Evolutionary conservation across 2,113 vertebrate species (phyloP), one percentile per base, ranked within the genome.

Genomic region (Apaloderma vittatum): DNA sequence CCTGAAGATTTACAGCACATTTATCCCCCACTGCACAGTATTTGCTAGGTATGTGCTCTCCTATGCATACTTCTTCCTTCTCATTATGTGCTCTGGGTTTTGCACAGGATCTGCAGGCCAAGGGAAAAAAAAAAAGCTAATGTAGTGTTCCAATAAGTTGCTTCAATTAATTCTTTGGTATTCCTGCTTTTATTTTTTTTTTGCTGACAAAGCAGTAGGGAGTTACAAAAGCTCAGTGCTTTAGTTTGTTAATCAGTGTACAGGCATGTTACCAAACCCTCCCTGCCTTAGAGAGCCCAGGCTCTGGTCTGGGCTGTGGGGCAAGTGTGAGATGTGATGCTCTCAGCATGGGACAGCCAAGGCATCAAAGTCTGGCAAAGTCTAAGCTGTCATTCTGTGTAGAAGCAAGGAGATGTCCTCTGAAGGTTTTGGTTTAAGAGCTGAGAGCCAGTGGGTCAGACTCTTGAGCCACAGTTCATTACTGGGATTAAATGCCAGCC

Each of bases 181-280:
- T 67, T 79, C 15, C 45, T 75, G 32, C 37, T 85, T 80, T 74
- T 73, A 20, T 86, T 83, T 87, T 45, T 67, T 91, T 46, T 40
- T 48, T 90, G 52, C 40, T 86, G 57, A 61, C 19, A 11, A 32
- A 48, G 78, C 45, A 76, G 37, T 43, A 72, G n/a, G 3, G 9
- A 73, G 13, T 83, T 32, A 34, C 49, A 57, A 32, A 79, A 86
- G 40, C 49, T 68, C 49, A 72, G 34, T 52, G 67, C 19, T 77
- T 68, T 65, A 29, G 57, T 86, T 83, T 91, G 37, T 63, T 82
- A 40, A 48, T 86, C 43, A 30, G 46, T 22, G n/a, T n/a, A 45
- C 8, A 54, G 70, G 37, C 22, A 2, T 32, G n/a, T 59, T 34
- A 63, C 27, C 45, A 90, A 90, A 62, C 7, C 36, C n/a, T 46